A percentile compares a stretch with the other conserved stretches of the same genome.
Conservation (phyloP, 2,113 vertebrate genomes). For the Cichladusa arquata region DNA sequence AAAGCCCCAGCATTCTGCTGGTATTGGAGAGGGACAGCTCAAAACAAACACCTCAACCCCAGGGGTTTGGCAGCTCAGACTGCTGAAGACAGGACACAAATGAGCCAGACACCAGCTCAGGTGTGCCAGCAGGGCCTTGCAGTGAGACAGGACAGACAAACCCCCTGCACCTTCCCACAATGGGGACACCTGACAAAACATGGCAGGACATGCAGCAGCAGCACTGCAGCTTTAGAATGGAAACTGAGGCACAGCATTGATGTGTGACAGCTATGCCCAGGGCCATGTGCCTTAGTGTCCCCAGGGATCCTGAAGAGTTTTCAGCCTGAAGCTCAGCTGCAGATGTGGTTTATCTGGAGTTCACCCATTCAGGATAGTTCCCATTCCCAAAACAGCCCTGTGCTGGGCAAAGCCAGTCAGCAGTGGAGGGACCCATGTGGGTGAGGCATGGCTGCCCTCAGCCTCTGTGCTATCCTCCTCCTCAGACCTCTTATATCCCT, state of each 20-base stretch:
- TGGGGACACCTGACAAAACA: background rate
- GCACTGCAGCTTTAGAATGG: background rate
- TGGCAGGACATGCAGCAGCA: background rate
- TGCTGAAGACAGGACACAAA: background rate
- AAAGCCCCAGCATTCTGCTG: background rate
- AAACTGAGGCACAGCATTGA: background rate
- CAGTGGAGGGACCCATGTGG: fast-evolving
- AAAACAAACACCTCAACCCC: background rate
- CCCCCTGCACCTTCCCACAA: background rate
- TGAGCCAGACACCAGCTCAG: background rate
- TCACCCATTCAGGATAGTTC: background rate
- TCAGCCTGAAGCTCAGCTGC: background rate
- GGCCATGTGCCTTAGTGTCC: background rate
- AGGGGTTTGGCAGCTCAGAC: background rate
- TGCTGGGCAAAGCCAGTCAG: background rate
- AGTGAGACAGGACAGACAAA: background rate
- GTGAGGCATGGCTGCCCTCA: background rate
- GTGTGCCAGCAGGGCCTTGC: background rate
- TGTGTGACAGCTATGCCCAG: background rate
- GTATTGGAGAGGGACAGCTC: background rate
- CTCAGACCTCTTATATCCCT: background rate
- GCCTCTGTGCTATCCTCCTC: background rate
- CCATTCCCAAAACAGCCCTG: background rate
- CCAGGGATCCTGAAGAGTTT: background rate
- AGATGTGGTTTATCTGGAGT: background rate